A percentile compares a stretch with the other conserved stretches of the same genome.
Evolutionary conservation across 2,797 vertebrate species (phyloP).

Genomic region (Typhlichthys eigenmanni): DNA sequence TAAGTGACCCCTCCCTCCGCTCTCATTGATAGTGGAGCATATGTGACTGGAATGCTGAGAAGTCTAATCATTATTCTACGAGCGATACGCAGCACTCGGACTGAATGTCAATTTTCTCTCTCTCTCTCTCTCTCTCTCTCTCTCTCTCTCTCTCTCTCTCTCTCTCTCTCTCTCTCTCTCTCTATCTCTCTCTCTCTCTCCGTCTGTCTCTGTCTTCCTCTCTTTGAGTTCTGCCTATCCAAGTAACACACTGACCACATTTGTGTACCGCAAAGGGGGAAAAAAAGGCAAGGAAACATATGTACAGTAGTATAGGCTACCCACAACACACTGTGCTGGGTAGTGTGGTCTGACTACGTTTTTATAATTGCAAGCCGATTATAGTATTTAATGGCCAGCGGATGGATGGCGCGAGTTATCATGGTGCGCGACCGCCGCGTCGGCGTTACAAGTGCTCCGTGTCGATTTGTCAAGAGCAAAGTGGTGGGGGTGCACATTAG

Average conservation of each 20-base stretch:
- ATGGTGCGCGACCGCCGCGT: conserved; percentile 46
- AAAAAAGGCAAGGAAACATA: no score
- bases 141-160: conserved; percentile 31
- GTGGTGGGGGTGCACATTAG: conserved; percentile 69
- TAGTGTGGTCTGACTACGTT: no score
- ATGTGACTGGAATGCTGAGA: conserved; percentile 81
- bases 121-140: conserved; percentile 33
- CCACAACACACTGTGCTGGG: no score
- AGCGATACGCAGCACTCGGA: conserved; percentile 66
- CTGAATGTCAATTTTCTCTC: conserved; percentile 77
- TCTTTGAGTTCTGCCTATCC: conserved; percentile 51
- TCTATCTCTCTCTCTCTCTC: conserved; percentile 20
- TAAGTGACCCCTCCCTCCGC: conserved; percentile 17
- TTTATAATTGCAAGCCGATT: no score
- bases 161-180: no score
- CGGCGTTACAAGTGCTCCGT: conserved; percentile 71
- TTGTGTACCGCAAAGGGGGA: conserved; percentile 38
- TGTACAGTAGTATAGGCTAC: background rate
- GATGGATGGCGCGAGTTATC: conserved; percentile 45
- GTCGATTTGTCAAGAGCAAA: conserved; percentile 73
- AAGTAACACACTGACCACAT: conserved; percentile 56
- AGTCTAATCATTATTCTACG: conserved; percentile 82
- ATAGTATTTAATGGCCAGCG: conserved; percentile 17
- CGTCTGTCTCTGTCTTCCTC: conserved; percentile 17
- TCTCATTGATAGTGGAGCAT: conserved; percentile 81